Evolutionary conservation across 2,797 vertebrate species (phyloP), one percentile per base, ranked within the genome.

Genomic region (Trachops cirrhosus): DNA sequence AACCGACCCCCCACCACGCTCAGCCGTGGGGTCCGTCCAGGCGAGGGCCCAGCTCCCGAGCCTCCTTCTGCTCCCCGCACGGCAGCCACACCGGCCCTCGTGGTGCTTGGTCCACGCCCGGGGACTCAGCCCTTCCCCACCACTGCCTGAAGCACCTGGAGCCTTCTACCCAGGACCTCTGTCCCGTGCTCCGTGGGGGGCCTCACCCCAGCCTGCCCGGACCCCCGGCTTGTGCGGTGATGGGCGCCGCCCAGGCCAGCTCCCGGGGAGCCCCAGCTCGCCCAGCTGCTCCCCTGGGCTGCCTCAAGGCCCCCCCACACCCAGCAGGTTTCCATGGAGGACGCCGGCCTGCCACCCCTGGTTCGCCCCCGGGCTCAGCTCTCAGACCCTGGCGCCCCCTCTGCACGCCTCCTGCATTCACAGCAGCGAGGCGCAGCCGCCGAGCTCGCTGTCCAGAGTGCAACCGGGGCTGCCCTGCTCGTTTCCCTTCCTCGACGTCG

Each of bases 401-500:
- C 12, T 16, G 3, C 19, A 9, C 12, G 11, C 37, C 67, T 15
- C 26, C 3, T 0, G 22, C 9, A 29, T 6, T 15, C 8, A 6
- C 18, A 5, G 0, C 12, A 0, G 9, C 0, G 14, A 48, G 5
- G 29, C 9, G 6, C 22, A 10, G 16, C 1, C 1, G 0, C 32
- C 5, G 4, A 15, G 50, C 32, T 46, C 52, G 0, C 34, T 3
- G 1, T 44, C 44, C 7, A 10, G 48, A 5, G 50, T 1, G 6
- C 44, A 16, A 5, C 54, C 1, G 44, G 1, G 62, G 50, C 34
- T 0, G 0, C 15, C 6, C 6, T 15, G 26, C 22, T 6, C 3
- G 3, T 10, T 16, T 29, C 7, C 4, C 84, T 2, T 24, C 6
- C 85, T 22, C 11, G 0, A 0, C 9, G 44, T 18, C 7, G 0